Evolutionary conservation across 2,888 invertebrate species (phyloP).

Genomic region (Coelinius sp.): DNA sequence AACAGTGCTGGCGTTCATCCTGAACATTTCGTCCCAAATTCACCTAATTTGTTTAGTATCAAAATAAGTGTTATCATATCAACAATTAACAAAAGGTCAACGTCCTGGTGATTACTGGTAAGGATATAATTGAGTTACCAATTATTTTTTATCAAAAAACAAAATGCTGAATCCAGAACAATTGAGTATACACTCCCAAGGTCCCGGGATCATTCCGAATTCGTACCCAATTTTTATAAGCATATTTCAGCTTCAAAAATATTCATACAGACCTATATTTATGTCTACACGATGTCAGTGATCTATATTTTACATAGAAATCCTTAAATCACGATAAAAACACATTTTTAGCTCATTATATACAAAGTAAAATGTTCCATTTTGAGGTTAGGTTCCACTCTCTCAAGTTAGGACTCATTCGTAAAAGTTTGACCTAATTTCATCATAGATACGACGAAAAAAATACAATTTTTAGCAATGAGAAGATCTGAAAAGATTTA

Average conservation of each 20-base stretch:
- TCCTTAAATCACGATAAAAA: not conserved
- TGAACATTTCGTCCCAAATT: slow-evolving; percentile 12
- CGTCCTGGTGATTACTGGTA: slow-evolving; percentile 6
- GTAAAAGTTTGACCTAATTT: not conserved
- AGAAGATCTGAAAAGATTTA: no score
- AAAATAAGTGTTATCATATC: slow-evolving; percentile 11
- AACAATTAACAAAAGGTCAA: not conserved
- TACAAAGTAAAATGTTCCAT: not conserved
- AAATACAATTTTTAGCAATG: no score
- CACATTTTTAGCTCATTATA: not conserved
- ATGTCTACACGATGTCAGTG: not conserved
- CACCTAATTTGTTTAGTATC: slow-evolving; percentile 4
- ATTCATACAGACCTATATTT: not conserved
- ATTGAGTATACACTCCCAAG: not conserved
- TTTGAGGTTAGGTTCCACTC: not conserved
- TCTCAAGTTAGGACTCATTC: not conserved
- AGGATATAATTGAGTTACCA: not conserved
- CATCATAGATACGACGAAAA: not conserved
- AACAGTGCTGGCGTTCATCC: slow-evolving; percentile 30
- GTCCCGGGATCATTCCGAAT: not conserved
- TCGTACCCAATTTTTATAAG: no score
- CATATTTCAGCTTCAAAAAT: not conserved
- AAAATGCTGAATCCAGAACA: not conserved
- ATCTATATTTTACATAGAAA: not conserved
- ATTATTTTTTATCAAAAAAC: not conserved